phyloP scores from a whole-genome alignment of 1,140 invertebrate genomes.

The Dreissena rostriformis region DNA sequence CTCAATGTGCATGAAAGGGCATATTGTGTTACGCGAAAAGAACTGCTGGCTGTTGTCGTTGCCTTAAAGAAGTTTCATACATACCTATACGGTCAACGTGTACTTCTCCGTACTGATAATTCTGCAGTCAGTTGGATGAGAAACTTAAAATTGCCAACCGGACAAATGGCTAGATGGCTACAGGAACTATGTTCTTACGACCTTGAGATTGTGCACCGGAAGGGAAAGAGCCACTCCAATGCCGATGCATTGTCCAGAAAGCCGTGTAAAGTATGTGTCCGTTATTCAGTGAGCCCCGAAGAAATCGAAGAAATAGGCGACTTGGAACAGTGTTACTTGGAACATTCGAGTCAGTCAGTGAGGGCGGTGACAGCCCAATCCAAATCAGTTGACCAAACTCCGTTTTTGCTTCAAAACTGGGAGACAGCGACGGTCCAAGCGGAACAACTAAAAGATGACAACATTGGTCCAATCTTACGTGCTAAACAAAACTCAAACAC shows the following conservation, averaged over 20 bases:
- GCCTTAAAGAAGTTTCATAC: conserved; percentile 36
- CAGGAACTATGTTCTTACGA: conserved; percentile 20
- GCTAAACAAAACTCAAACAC: background rate
- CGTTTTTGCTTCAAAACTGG: background rate
- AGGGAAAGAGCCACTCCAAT: conserved; percentile 15
- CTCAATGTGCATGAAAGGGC: conserved; percentile 78
- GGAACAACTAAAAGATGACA: background rate
- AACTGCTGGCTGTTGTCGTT: background rate
- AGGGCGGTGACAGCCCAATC: background rate
- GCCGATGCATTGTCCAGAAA: conserved; percentile 44
- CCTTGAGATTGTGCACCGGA: conserved; percentile 1
- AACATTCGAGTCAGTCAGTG: background rate
- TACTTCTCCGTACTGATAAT: conserved; percentile 63
- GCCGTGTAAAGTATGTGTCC: conserved; percentile 20
- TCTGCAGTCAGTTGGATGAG: conserved; percentile 35
- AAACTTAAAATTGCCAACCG: background rate
- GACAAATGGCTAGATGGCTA: conserved; percentile 38
- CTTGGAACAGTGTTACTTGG: background rate
- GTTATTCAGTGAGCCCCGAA: background rate
- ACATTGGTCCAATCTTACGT: background rate
- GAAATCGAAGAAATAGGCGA: background rate
- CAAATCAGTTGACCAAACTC: background rate
- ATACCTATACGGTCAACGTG: conserved; percentile 61
- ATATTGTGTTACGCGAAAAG: conserved; percentile 75
- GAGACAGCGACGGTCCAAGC: background rate